Evolutionary conservation across 1,140 invertebrate species (phyloP).

Genomic region (Zaprionus taronus): DNA sequence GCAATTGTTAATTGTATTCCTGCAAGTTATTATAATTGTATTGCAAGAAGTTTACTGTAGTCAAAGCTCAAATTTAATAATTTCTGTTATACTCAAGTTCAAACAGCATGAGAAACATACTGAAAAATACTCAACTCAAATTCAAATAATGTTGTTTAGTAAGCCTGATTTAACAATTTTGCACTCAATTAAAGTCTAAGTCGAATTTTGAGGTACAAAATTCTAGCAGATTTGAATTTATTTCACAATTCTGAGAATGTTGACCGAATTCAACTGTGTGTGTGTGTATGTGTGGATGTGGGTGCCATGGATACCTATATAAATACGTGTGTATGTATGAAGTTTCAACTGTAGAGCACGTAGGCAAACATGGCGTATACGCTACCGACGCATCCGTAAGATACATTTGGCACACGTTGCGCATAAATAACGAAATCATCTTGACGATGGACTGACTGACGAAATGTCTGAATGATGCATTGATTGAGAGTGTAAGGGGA

Average conservation of each 20-base stretch:
- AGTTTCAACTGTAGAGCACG: conserved; percentile 55
- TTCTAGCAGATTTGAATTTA: not conserved
- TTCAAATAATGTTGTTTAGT: not conserved
- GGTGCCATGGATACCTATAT: not conserved
- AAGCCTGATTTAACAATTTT: not conserved
- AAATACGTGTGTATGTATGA: conserved; percentile 19
- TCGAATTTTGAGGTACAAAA: not conserved
- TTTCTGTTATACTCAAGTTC: too few relatives aligned
- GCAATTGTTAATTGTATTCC: too few relatives aligned
- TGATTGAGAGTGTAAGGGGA: conserved; percentile 23
- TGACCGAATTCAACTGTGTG: not conserved
- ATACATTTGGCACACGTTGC: conserved; percentile 64
- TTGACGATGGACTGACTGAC: conserved; percentile 40
- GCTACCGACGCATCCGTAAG: not conserved
- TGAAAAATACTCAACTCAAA: not conserved
- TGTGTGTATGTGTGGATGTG: not conserved
- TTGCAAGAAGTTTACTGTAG: too few relatives aligned
- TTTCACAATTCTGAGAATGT: not conserved
- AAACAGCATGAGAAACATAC: not conserved
- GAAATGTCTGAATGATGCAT: conserved; percentile 30
- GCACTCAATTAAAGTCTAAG: not conserved
- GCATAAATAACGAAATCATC: conserved; percentile 58
- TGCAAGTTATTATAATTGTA: too few relatives aligned
- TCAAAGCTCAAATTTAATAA: too few relatives aligned
- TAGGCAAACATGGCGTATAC: conserved; percentile 57